Evolutionary conservation across 2,888 invertebrate genomes (phyloP).

Genomic region (Chaitophorus viminalis): DNA sequence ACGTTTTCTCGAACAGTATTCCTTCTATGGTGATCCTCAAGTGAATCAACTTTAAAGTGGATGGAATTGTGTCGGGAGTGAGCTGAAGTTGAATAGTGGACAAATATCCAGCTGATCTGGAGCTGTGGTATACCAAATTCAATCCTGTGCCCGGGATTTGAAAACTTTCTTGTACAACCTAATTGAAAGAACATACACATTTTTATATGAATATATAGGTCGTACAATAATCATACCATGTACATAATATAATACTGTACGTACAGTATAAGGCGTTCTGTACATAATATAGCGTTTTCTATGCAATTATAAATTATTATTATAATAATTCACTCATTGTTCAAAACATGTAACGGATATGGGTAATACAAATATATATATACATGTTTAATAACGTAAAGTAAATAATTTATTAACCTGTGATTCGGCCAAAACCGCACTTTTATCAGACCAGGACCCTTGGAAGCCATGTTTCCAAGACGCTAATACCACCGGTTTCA

Average conservation of each 20-base stretch:
- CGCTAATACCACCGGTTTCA: constrained; percentile 92
- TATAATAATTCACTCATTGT: too few species aligned
- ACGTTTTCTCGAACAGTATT: constrained; percentile 88
- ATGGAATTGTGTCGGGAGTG: constrained; percentile 85
- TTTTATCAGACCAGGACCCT: constrained; percentile 92
- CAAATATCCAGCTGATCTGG: constrained; percentile 90
- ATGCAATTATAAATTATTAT: too few species aligned
- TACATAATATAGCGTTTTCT: too few species aligned
- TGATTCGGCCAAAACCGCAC: constrained; percentile 88
- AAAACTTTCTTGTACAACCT: constrained; percentile 93
- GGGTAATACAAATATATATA: too few species aligned
- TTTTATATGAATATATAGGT: too few species aligned
- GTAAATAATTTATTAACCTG: constrained; percentile 70
- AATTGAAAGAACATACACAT: constrained; percentile 59
- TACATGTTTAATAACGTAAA: background rate
- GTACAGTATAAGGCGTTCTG: background rate
- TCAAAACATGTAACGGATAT: too few species aligned
- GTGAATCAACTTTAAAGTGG: constrained; percentile 86
- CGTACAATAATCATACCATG: too few species aligned
- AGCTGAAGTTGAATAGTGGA: constrained; percentile 92
- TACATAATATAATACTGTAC: background rate
- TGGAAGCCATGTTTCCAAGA: constrained; percentile 96
- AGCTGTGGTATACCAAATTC: constrained; percentile 96
- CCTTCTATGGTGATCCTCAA: constrained; percentile 94
- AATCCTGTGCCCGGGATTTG: constrained; percentile 93